Conservation (phyloP, 2,888 invertebrate genomes). For the Seladonia tumulorum region DNA sequence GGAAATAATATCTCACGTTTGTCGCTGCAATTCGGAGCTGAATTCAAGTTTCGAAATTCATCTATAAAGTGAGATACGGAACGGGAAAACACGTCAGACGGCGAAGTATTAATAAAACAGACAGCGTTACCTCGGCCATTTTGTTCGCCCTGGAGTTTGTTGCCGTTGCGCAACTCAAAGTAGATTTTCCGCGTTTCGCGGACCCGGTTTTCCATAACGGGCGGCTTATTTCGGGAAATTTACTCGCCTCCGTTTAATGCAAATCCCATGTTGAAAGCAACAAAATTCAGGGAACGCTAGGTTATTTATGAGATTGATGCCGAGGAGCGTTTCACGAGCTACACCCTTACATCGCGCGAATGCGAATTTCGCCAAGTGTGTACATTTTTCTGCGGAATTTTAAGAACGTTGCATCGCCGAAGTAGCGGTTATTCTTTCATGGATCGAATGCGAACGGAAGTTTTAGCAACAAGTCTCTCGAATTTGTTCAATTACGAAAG, state of each 20-base stretch:
- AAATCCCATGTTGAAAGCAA: slow-evolving; percentile 22
- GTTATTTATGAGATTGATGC: slow-evolving; percentile 23
- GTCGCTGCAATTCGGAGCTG: neutral
- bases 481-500: neutral
- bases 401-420: neutral
- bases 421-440: neutral
- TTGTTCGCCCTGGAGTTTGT: slow-evolving; percentile 1
- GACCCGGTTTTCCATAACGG: neutral
- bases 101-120: slow-evolving; percentile 4
- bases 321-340: slow-evolving; percentile 8
- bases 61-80: neutral
- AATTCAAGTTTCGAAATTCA: slow-evolving; percentile 5
- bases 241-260: slow-evolving; percentile 24
- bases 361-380: neutral
- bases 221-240: slow-evolving; percentile 24
- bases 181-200: slow-evolving; percentile 2
- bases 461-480: neutral
- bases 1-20: neutral
- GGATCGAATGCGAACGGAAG: neutral
- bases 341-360: slow-evolving; percentile 3
- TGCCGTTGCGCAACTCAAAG: neutral
- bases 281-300: slow-evolving; percentile 13
- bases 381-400: slow-evolving; percentile 13
- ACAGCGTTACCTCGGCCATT: neutral
- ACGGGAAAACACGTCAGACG: neutral